phyloP scores from a whole-genome alignment of 1,140 invertebrate species.

The Metopolophium dirhodum region DNA sequence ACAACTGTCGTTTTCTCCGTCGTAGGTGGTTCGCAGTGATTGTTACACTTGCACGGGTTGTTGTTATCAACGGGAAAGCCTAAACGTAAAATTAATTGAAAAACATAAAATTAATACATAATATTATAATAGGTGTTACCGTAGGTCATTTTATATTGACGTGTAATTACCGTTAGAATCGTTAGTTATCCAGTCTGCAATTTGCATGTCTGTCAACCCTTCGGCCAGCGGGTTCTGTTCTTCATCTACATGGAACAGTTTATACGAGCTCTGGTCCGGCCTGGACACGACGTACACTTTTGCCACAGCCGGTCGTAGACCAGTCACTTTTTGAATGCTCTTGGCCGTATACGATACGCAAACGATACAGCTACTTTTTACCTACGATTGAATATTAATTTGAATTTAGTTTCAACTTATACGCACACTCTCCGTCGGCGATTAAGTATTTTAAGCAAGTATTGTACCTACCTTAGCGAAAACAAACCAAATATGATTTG shows the following conservation, averaged over 20 bases:
- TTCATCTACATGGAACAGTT: conserved; percentile 69
- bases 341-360: conserved; percentile 68
- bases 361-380: conserved; percentile 67
- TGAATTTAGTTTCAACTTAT: neutral
- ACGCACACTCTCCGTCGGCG: neutral
- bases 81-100: neutral
- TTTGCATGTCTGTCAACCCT: conserved; percentile 33
- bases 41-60: conserved; percentile 21
- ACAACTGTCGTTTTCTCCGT: neutral
- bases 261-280: conserved; percentile 69
- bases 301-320: conserved; percentile 69
- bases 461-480: conserved; percentile 66
- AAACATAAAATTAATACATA: neutral
- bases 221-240: conserved; percentile 67
- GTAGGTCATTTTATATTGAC: neutral
- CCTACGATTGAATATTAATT: conserved; percentile 55
- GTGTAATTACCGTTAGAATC: neutral
- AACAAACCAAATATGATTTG: conserved; percentile 71
- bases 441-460: neutral
- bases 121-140: neutral
- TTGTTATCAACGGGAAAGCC: neutral
- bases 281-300: conserved; percentile 68
- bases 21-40: neutral
- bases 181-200: conserved; percentile 44
- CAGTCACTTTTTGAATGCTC: conserved; percentile 68